Base-by-base conservation (phyloP, 2,888 invertebrate species). In the Miltochrista miniata region DNA sequence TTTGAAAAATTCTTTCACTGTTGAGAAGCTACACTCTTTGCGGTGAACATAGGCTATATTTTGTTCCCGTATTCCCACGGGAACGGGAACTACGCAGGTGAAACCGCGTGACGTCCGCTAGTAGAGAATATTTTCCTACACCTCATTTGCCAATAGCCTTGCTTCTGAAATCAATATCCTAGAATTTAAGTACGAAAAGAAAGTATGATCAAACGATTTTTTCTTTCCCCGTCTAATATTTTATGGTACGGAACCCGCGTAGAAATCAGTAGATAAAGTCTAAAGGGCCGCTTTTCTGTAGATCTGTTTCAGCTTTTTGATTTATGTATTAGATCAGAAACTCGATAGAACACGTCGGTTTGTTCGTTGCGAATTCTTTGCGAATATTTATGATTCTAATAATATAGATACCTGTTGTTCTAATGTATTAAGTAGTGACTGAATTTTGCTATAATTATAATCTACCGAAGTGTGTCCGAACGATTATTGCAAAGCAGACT, bases 261-360 rank as follows among this genome's bases (percentile, higher is more conserved):
- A 64, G 56, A 62, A 72, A 69, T 72, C 64, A 64, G 56, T 64
- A 64, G 59, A 64, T 61, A 64, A 68, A 68, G 62, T 74, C 76
- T 79, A 75, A 80, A 81, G 78, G 76, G 68, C 59, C 49, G 62
- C 67, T 76, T 83, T 85, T 86, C 82, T 72, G 64, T 52, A 43
- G 64, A 87, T 85, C 81, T 71, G 67, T 72, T 73, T 74, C 68
- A 76, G 59, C 74, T 62, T 71, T 81, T 70, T 81, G 79, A 85
- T 82, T 84, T 81, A 83, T 82, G n/a, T n/a, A n/a, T 70, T 75
- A 75, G 73, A 75, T 71, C 72, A 72, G 7, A 38, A 31, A 33
- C 33, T 47, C 56, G 67, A 67, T 71, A 76, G 42, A 43, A 58
- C 65, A 72, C 64, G 64, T 59, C 43, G 41, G 44, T 45, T 42